phyloP scores from a whole-genome alignment of 2,888 invertebrate genomes.

The Apamea monoglypha region DNA sequence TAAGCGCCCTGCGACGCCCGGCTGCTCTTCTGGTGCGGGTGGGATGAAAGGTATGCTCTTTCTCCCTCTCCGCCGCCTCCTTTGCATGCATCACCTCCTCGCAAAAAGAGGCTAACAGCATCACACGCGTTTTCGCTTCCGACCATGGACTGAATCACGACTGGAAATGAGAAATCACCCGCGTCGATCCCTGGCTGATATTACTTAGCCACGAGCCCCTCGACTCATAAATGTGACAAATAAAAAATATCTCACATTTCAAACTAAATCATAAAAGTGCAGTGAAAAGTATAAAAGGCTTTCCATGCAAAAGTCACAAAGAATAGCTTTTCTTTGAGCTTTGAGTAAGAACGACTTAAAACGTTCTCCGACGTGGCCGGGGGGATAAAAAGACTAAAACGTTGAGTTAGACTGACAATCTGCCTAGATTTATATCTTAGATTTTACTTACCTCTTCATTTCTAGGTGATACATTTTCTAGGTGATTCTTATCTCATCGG shows the following conservation, averaged over 20 bases:
- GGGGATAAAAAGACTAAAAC: not conserved
- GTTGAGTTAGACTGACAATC: not conserved
- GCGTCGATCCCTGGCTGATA: too few species aligned
- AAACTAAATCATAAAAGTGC: not conserved
- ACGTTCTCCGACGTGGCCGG: not conserved
- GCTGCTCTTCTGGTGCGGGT: too few species aligned
- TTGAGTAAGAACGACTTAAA: not conserved
- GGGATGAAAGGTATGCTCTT: too few species aligned
- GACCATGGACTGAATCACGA: too few species aligned
- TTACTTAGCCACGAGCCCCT: not conserved
- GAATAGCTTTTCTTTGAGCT: conserved; percentile 16
- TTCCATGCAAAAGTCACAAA: conserved; percentile 7
- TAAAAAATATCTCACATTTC: conserved; percentile 3
- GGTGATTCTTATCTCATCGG: too few species aligned
- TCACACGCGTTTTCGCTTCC: too few species aligned
- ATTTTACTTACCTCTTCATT: not conserved
- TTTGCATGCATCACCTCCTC: too few species aligned
- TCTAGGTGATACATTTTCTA: too few species aligned
- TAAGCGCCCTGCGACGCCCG: too few species aligned
- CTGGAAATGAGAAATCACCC: too few species aligned
- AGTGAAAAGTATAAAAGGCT: not conserved
- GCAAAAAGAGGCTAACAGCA: too few species aligned
- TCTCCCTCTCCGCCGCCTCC: too few species aligned
- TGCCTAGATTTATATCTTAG: not conserved
- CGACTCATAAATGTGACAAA: not conserved